Evolutionary conservation across 2,113 vertebrate genomes (phyloP), one percentile per base, ranked within the genome.

Genomic region (Paratilapia polleni): DNA sequence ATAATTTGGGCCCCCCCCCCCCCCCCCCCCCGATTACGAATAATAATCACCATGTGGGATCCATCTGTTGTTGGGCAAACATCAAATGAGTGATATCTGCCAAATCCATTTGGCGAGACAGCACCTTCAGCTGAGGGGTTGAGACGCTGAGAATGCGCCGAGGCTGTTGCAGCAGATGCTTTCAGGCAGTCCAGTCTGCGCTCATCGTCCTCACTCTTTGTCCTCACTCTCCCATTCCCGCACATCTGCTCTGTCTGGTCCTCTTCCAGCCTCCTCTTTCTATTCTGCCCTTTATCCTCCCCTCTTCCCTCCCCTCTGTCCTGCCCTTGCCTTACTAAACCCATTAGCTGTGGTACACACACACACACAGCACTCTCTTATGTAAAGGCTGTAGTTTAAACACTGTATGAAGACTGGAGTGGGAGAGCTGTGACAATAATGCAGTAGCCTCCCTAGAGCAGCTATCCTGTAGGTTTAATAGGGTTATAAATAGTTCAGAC

Each of bases 41-140:
- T 86, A 89, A 85, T 88, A 88, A 86, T 90, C 88, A 36, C 83
- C 90, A 87, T 87, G 86, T 91, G 87, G 17, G 73, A 75, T 83
- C 91, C 90, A 78, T 92, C 89, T 95, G 91, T 89, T 93, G 85
- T 91, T 90, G 91, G 87, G 77, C 80, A 92, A 94, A 92, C 90
- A 88, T 86, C 76, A 85, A 76, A 85, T 85, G 80, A 86, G 70
- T 43, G 73, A 87, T 90, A 83, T 85, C 89, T 86, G 93, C 91
- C 91, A 93, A 84, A 89, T 75, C 70, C 54, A 36, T 74, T 93
- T 93, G 92, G 93, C 91, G 41, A 86, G 83, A 85, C 85, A 22
- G 87, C 84, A 84, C 84, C 84, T 87, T 91, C 82, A 70, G 85
- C 87, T 64, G 83, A 82, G 83, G 43, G 91, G 84, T 62, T 20